Conservation (phyloP, 64 coral and sea anemone genomes). For the Stichodactyla helianthus region DNA sequence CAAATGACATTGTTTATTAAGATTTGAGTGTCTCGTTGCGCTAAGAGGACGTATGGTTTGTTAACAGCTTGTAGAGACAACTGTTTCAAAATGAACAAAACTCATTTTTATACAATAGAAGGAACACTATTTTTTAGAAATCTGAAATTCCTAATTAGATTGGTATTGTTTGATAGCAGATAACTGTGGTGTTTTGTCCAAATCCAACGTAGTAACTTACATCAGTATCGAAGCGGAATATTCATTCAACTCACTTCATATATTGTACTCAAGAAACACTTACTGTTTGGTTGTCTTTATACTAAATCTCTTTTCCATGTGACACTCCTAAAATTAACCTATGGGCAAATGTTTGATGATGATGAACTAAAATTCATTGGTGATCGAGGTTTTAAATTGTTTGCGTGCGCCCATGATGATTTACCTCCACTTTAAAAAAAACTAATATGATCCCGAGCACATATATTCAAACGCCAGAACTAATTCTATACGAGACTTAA, state of each 20-base stretch:
- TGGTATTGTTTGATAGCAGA: background rate
- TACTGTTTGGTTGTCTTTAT: background rate
- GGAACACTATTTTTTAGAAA: background rate
- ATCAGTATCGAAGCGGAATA: background rate
- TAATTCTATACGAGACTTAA: conserved; percentile 2
- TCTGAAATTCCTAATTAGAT: background rate
- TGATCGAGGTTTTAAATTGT: background rate
- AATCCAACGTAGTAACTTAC: too few species aligned
- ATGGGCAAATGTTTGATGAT: background rate
- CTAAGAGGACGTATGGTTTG: background rate
- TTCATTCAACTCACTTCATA: background rate
- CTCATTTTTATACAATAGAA: background rate
- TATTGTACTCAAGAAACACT: background rate
- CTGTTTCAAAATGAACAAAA: background rate
- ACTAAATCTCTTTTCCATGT: too few species aligned
- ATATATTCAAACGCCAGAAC: background rate
- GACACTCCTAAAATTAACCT: background rate
- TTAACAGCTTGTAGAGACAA: background rate
- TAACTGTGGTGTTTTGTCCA: background rate
- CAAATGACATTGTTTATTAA: conserved; percentile 5
- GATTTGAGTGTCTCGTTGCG: background rate
- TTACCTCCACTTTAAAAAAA: background rate
- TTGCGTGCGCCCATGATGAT: background rate
- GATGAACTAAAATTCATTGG: background rate
- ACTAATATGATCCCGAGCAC: background rate